phyloP scores from a whole-genome alignment of 2,797 vertebrate genomes.

The Typhlichthys subterraneus region DNA sequence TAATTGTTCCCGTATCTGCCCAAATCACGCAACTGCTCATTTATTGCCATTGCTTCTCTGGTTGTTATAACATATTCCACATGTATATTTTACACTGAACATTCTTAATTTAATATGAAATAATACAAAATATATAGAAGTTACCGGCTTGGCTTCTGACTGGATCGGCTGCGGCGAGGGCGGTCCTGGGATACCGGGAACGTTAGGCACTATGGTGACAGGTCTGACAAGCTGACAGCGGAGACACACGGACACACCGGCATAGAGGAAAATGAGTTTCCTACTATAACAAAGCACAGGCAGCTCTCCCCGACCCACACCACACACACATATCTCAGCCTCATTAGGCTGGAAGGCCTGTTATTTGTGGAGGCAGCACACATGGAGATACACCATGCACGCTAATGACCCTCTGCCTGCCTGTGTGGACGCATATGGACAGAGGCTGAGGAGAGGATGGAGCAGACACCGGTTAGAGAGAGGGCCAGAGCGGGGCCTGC shows the following conservation, averaged over 20 bases:
- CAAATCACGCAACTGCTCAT: conserved; percentile 23
- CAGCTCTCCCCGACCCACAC: conserved; percentile 14
- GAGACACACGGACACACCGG: conserved; percentile 66
- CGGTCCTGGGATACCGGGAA: conserved; percentile 97
- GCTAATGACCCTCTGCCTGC: conserved; percentile 80
- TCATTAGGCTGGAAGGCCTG: conserved; percentile 81
- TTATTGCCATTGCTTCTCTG: conserved; percentile 15
- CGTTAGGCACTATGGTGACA: conserved; percentile 97
- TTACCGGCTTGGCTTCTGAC: conserved; percentile 98
- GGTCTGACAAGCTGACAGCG: conserved; percentile 94
- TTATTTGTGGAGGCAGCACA: conserved; percentile 76
- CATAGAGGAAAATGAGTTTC: conserved; percentile 66
- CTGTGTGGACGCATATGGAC: conserved; percentile 78
- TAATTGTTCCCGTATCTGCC: conserved; percentile 49
- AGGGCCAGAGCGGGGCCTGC: conserved; percentile 64
- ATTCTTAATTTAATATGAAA: conserved; percentile 12
- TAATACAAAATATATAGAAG: conserved; percentile 47
- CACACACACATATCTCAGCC: conserved; percentile 73
- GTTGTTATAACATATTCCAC: conserved; percentile 28
- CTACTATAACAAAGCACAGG: conserved; percentile 37
- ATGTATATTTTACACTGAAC: conserved; percentile 3
- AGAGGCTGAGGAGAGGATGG: conserved; percentile 64
- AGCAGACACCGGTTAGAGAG: conserved; percentile 66
- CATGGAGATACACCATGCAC: conserved; percentile 75
- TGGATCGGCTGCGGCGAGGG: conserved; percentile 92